Evolutionary conservation across 1,140 invertebrate species (phyloP).

Genomic region (Aphidius ervi): DNA sequence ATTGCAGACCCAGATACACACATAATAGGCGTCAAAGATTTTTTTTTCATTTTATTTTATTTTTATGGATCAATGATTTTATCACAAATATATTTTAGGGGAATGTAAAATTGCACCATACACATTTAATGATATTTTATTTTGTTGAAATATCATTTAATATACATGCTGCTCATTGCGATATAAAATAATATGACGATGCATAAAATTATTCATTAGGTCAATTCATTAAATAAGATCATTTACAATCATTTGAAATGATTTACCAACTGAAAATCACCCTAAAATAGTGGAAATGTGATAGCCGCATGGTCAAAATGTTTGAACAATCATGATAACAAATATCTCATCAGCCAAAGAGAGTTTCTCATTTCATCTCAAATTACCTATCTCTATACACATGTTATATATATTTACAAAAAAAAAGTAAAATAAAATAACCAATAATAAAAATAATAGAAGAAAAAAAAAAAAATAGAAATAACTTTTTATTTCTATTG

Average conservation of each 20-base stretch:
- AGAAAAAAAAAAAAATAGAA: no score
- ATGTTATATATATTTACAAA: no score
- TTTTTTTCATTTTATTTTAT: background rate
- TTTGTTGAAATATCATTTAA: conserved; percentile 1
- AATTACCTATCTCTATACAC: no score
- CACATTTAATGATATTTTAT: background rate
- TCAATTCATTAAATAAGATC: conserved; percentile 2
- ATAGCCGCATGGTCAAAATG: conserved; percentile 7
- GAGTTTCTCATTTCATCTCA: no score
- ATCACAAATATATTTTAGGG: no score
- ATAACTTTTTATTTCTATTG: no score
- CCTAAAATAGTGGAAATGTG: background rate
- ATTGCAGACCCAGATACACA: background rate
- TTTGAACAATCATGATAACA: conserved; percentile 10
- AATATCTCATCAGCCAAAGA: background rate
- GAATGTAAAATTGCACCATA: no score
- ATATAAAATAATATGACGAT: background rate
- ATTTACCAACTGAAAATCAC: background rate
- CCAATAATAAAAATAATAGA: no score
- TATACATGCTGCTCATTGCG: conserved; percentile 2
- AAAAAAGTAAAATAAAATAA: no score
- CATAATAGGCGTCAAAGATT: background rate
- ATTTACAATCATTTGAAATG: conserved; percentile 7
- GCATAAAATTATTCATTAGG: background rate
- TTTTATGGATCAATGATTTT: no score